These are phyloP conservation scores for Diglossa brunneiventris DNA, from an alignment of 2,113 vertebrate genomes.

Conservation along the genomic window DNA sequence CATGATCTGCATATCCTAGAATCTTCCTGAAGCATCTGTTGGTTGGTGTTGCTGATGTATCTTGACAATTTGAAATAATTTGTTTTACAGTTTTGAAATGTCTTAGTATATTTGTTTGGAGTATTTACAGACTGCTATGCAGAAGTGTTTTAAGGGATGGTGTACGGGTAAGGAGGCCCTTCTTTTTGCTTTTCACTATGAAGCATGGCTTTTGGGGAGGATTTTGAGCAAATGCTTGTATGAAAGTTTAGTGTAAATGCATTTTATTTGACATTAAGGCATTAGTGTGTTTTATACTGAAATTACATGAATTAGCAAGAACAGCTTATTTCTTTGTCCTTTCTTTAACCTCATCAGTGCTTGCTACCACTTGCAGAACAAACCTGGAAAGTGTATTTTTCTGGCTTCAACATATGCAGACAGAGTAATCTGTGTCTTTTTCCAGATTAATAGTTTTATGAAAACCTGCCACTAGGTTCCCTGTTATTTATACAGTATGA, in stretches of 20 bases:
- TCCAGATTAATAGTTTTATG: background rate
- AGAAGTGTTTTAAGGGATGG: background rate
- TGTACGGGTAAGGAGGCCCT: background rate
- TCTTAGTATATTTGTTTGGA: background rate
- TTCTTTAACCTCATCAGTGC: background rate
- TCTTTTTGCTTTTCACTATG: background rate
- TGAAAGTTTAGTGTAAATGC: background rate
- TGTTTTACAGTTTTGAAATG: constrained; percentile 24
- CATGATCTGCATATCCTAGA: constrained; percentile 30
- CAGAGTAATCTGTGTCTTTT: background rate
- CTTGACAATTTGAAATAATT: background rate
- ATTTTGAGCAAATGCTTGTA: background rate
- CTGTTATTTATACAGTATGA: background rate
- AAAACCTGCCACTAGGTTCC: background rate
- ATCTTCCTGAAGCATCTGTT: constrained; percentile 45
- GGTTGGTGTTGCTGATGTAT: background rate
- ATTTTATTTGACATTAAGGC: background rate
- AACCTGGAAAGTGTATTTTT: background rate
- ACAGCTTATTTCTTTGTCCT: background rate
- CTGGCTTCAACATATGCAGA: background rate
- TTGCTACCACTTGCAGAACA: background rate
- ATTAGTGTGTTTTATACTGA: background rate
- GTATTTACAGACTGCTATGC: background rate
- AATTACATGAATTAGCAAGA: background rate
- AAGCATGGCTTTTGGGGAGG: background rate